A percentile compares a stretch with the other conserved stretches of the same genome.
phyloP scores from a whole-genome alignment of 64 coral and sea anemone genomes.

The Acropora yongei region DNA sequence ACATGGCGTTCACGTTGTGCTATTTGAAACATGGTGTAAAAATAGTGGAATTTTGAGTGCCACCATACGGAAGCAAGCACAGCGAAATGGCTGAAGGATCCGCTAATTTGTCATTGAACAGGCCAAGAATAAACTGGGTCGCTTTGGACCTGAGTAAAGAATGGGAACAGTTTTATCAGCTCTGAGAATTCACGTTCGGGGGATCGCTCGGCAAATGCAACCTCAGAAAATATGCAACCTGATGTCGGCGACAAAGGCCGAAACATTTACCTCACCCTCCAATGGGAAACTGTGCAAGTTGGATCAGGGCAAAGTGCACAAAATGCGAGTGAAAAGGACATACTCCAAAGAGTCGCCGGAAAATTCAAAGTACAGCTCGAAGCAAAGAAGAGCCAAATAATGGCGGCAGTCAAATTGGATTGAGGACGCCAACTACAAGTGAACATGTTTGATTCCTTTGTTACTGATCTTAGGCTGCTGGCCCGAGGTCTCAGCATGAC shows the following conservation, averaged over 20 bases:
- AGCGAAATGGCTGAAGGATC: too few species aligned
- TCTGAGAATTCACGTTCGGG: slow-evolving; percentile 30
- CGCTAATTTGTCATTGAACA: too few species aligned
- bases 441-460: slow-evolving; percentile 55
- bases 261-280: slow-evolving; percentile 6
- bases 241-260: slow-evolving; percentile 25
- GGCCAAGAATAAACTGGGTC: too few species aligned
- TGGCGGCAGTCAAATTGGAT: slow-evolving; percentile 64
- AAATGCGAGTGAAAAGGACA: slow-evolving; percentile 35
- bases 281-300: slow-evolving; percentile 56
- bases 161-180: background rate
- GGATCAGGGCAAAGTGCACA: slow-evolving; percentile 8
- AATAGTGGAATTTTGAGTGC: too few species aligned
- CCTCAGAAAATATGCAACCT: slow-evolving; percentile 63
- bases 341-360: slow-evolving; percentile 12
- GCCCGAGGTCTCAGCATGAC: background rate
- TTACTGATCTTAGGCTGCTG: slow-evolving; percentile 26
- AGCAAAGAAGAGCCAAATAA: slow-evolving; percentile 53
- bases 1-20: too few species aligned
- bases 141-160: too few species aligned
- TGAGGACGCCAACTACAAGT: slow-evolving; percentile 39
- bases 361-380: slow-evolving; percentile 12
- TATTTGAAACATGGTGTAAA: too few species aligned
- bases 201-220: slow-evolving; percentile 29
- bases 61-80: too few species aligned